Conservation (phyloP, 2,797 vertebrate species). For the Ispidina picta region DNA sequence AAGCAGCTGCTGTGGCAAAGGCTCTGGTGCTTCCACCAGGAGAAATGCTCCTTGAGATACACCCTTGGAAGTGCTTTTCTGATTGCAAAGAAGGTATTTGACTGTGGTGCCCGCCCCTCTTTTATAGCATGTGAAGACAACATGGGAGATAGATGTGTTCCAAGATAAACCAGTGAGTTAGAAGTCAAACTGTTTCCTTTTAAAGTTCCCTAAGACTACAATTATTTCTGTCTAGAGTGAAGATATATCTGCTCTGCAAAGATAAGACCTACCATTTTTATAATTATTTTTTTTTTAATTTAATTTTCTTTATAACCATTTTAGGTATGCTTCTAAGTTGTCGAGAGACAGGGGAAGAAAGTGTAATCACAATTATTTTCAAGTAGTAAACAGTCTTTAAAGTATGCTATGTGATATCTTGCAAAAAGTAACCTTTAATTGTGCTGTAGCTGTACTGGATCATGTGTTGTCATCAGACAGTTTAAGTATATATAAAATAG, state of each 20-base stretch:
- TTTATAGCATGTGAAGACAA: conserved; percentile 9
- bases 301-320: background rate
- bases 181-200: conserved; percentile 24
- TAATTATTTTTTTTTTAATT: background rate
- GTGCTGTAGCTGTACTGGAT: background rate
- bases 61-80: background rate
- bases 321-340: background rate
- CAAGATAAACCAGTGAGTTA: conserved; percentile 36
- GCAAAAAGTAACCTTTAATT: background rate
- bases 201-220: background rate
- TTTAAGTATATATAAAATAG: too few relatives aligned
- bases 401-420: background rate
- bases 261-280: background rate
- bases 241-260: background rate
- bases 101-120: conserved; percentile 12
- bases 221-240: background rate
- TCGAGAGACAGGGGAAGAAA: background rate
- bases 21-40: background rate
- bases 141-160: conserved; percentile 14
- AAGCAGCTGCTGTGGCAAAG: background rate
- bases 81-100: background rate
- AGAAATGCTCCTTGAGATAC: background rate
- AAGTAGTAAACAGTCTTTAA: background rate
- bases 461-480: background rate
- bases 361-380: background rate